Base-by-base conservation (phyloP, 2,888 invertebrate species). In the Anorthoa munda region DNA sequence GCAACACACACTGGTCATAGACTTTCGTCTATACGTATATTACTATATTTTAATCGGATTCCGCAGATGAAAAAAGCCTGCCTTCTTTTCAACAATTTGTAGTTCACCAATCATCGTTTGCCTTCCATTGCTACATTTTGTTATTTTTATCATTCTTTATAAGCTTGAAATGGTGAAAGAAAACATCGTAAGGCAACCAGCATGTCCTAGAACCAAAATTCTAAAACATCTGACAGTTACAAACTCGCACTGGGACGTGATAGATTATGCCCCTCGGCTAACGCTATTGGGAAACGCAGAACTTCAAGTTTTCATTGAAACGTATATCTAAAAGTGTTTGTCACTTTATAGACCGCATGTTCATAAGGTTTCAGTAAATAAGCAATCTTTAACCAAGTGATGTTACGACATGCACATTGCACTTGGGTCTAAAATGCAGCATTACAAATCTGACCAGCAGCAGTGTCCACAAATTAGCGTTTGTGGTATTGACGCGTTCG, bases 401-500 rank as follows among this genome's bases (percentile, higher is more conserved):
- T 2, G 17, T 11, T 17, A 45, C 11, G 15, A 15, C 31, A 11
- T 11, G 11, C 15, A 12, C 12, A 53, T 4, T 39, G 12, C 21
- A 56, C 31, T 45, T 39, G 15, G 11, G 3, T 46, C n/a, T 9
- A 55, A 53, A 66, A 21, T 18, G 46, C 45, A 66, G 17, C n/a
- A 26, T 15, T 26, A 21, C 45, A 2, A 17, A 48, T 18, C 26
- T 26, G 18, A 53, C 21, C 18, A 15, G 15, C 60, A 60, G 11
- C 21, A 46, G 21, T 53, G 53, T 60, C 46, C 21, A 46, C 51
- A 72, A 71, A 60, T 60, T 46, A 46, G 21, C 18, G 4, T 51
- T 71, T 21, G 71, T 72, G 51, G 59, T 53, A 71, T 60, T 53
- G 72, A 60, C 53, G 60, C 53, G n/a, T 48, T 46, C n/a, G 23